Evolutionary conservation across 2,797 vertebrate species (phyloP).

Genomic region (Psittacula derbiana): DNA sequence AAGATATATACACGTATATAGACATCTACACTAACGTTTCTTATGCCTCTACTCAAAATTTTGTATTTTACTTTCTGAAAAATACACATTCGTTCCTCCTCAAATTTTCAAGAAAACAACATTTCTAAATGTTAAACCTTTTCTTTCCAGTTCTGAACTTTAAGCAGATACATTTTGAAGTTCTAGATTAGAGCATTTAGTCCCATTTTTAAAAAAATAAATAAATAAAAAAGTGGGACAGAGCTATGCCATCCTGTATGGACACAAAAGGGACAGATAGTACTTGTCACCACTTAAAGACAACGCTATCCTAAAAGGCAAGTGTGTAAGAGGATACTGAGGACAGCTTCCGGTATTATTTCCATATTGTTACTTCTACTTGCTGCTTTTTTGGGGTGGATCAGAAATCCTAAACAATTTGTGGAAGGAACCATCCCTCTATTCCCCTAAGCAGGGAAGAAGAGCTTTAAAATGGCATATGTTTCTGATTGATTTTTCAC

Average conservation of each 20-base stretch:
- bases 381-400: neutral
- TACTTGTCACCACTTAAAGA: neutral
- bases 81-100: accelerated
- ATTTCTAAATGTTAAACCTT: neutral
- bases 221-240: neutral
- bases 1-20: neutral
- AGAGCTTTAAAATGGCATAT: neutral
- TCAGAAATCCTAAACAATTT: neutral
- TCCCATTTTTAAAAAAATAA: neutral
- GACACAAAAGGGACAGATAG: neutral
- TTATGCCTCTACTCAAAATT: neutral
- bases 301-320: neutral
- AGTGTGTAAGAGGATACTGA: neutral
- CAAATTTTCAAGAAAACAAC: neutral
- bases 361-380: neutral
- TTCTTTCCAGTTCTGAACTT: neutral
- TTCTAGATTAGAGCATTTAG: neutral
- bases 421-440: neutral
- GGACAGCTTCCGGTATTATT: neutral
- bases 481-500: constrained; percentile 1
- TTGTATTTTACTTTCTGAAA: neutral
- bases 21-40: neutral
- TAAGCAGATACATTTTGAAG: neutral
- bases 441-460: neutral
- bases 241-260: neutral